A percentile compares a stretch with the other conserved stretches of the same genome.
phyloP scores from a whole-genome alignment of 2,888 invertebrate species.

The Drosophila kokeensis region DNA sequence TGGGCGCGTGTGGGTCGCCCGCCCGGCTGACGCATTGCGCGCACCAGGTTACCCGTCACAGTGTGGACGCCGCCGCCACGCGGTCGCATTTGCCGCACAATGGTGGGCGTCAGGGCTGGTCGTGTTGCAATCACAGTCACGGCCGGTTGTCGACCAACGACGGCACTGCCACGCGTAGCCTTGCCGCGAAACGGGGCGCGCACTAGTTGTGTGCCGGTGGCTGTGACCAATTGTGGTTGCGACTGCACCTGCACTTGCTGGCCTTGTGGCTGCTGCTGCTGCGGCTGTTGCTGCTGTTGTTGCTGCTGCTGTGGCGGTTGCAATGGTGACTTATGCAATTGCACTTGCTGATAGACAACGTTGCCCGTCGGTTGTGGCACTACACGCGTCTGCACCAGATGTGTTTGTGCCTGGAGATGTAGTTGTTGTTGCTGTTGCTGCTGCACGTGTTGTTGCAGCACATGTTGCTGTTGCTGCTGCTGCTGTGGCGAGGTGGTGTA shows the following conservation, averaged over 20 bases:
- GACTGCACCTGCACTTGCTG: slow-evolving; percentile 56
- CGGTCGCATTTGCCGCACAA: slow-evolving; percentile 66
- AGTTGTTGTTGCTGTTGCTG: slow-evolving; percentile 66
- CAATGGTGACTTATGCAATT: slow-evolving; percentile 63
- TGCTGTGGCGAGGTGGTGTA: slow-evolving; percentile 66
- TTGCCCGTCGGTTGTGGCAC: slow-evolving; percentile 68
- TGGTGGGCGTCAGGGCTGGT: slow-evolving; percentile 55
- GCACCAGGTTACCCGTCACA: slow-evolving; percentile 45
- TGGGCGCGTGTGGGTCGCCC: slow-evolving; percentile 60
- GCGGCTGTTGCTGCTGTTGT: slow-evolving; percentile 39
- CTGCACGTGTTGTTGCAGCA: slow-evolving; percentile 66
- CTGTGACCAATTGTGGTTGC: slow-evolving; percentile 65
- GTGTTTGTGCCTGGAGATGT: slow-evolving; percentile 75
- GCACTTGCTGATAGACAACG: slow-evolving; percentile 82
- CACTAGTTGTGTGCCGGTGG: slow-evolving; percentile 58
- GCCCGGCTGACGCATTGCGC: slow-evolving; percentile 58
- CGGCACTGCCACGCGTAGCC: slow-evolving; percentile 48
- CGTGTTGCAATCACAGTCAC: slow-evolving; percentile 62
- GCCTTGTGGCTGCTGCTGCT: slow-evolving; percentile 30
- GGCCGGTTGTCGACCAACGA: slow-evolving; percentile 56
- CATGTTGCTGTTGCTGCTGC: slow-evolving; percentile 63
- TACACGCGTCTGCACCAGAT: slow-evolving; percentile 78
- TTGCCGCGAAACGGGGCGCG: slow-evolving; percentile 63
- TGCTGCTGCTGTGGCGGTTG: slow-evolving; percentile 46
- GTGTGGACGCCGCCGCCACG: slow-evolving; percentile 40